These are phyloP conservation scores for Eretmocerus hayati DNA, from an alignment of 2,888 invertebrate species.

Conservation along the genomic window DNA sequence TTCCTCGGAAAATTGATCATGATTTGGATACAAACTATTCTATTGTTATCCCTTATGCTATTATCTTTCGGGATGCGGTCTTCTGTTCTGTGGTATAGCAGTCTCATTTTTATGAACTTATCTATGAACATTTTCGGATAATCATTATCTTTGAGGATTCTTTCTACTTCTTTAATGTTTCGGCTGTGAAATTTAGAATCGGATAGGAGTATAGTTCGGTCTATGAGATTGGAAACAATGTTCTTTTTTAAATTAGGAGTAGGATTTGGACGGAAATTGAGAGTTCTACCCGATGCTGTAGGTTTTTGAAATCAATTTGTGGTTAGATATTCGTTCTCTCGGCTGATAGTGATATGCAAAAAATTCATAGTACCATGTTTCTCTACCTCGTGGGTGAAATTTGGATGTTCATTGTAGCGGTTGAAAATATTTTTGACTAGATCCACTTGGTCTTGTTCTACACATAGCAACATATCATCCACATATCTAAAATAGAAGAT, in stretches of 20 bases:
- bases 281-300: neutral
- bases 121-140: too few species aligned
- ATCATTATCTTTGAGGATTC: too few species aligned
- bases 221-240: neutral
- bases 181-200: too few species aligned
- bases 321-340: neutral
- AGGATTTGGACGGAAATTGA: neutral
- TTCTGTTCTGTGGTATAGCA: too few species aligned
- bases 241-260: neutral
- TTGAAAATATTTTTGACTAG: neutral
- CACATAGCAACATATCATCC: neutral
- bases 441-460: neutral
- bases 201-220: neutral
- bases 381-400: neutral
- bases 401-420: neutral
- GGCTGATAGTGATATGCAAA: neutral
- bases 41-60: too few species aligned
- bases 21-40: too few species aligned
- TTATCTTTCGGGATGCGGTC: too few species aligned
- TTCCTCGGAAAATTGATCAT: too few species aligned
- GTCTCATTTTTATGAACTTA: too few species aligned
- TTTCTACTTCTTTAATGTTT: too few species aligned
- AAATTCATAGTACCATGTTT: neutral
- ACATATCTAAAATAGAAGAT: neutral
- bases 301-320: neutral